These are phyloP conservation scores for Tupiocoris notatus DNA, from an alignment of 2,888 invertebrate genomes.

Conservation along the genomic window DNA sequence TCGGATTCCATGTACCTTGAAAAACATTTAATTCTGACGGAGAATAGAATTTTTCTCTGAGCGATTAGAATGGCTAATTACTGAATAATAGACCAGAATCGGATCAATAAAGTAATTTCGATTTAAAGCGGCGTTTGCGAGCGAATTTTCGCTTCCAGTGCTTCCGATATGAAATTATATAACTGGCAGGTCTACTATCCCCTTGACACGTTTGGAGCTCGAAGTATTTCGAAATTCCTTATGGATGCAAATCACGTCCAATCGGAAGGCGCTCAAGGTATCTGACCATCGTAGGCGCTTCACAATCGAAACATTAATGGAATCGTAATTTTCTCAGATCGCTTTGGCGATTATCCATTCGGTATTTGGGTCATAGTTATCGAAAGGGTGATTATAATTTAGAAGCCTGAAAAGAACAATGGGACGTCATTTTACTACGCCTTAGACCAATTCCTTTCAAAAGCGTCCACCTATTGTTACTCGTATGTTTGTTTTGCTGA, in stretches of 20 bases:
- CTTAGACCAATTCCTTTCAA: neutral
- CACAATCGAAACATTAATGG: neutral
- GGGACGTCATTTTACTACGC: conserved; percentile 2
- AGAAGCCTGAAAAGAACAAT: conserved; percentile 8
- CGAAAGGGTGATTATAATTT: conserved; percentile 8
- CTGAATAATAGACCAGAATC: too few relatives aligned
- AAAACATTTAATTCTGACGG: too few relatives aligned
- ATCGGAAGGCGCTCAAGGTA: neutral
- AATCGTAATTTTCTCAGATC: neutral
- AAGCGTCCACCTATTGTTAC: too few relatives aligned
- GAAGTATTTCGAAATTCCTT: neutral
- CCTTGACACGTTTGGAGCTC: neutral
- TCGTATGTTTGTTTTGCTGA: neutral
- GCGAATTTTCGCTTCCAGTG: too few relatives aligned
- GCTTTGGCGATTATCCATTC: neutral
- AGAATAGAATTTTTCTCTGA: too few relatives aligned
- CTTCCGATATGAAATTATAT: too few relatives aligned
- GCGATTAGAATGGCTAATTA: too few relatives aligned
- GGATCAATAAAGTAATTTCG: too few relatives aligned
- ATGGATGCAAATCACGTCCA: neutral
- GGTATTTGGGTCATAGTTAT: conserved; percentile 25
- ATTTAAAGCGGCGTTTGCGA: too few relatives aligned
- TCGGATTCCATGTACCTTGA: too few relatives aligned
- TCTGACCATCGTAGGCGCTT: too few relatives aligned
- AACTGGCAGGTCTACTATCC: too few relatives aligned